These are phyloP conservation scores for Drosophila subsilvestris DNA, from an alignment of 2,888 invertebrate genomes.

Conservation along the genomic window DNA sequence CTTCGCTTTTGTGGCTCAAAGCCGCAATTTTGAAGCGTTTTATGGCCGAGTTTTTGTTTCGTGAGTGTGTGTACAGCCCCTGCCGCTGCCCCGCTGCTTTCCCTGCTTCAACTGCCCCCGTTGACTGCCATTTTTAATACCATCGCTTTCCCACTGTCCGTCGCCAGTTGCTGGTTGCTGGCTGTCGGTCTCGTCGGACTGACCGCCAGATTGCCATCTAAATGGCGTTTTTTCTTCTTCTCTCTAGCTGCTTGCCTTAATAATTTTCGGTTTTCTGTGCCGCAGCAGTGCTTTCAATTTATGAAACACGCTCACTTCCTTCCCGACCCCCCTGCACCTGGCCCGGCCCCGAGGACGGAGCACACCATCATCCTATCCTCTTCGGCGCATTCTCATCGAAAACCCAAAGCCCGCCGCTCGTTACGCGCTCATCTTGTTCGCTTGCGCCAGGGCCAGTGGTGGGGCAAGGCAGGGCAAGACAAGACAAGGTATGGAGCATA, in stretches of 20 bases:
- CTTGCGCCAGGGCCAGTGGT: conserved; percentile 52
- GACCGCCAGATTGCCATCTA: conserved; percentile 70
- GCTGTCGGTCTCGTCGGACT: conserved; percentile 45
- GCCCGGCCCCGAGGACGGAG: neutral
- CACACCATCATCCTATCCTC: neutral
- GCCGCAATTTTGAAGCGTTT: conserved; percentile 71
- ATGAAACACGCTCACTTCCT: conserved; percentile 72
- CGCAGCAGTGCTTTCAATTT: conserved; percentile 69
- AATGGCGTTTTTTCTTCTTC: conserved; percentile 55
- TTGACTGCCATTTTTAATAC: conserved; percentile 66
- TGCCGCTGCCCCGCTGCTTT: neutral
- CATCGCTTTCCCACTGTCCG: conserved; percentile 59
- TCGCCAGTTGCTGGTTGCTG: conserved; percentile 1
- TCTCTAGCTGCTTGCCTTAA: conserved; percentile 58
- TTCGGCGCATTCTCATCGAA: conserved; percentile 6
- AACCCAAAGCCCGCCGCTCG: conserved; percentile 35
- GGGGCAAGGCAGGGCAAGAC: conserved; percentile 34
- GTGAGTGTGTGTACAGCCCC: conserved; percentile 54
- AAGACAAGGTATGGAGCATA: conserved; percentile 49
- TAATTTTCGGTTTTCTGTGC: conserved; percentile 48
- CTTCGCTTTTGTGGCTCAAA: conserved; percentile 57
- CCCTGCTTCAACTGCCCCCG: neutral
- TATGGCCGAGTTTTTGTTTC: conserved; percentile 65
- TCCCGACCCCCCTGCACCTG: conserved; percentile 5
- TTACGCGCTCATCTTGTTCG: conserved; percentile 54